Base-by-base conservation (phyloP, 2,888 invertebrate species). In the Scaptomyza polygonia region DNA sequence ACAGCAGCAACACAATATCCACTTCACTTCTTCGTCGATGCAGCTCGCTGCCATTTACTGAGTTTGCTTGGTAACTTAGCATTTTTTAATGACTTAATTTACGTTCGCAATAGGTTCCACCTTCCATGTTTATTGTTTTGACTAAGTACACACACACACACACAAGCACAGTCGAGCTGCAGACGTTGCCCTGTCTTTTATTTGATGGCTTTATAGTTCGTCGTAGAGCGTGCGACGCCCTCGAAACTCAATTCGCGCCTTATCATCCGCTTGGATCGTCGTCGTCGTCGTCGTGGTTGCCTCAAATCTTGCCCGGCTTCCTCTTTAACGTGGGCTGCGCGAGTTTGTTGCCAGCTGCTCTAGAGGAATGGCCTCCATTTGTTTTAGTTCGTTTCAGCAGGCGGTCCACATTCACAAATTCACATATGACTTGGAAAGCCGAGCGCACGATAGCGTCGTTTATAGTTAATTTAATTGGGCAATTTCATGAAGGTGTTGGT, bases 41-140 rank as follows among this genome's bases (percentile, higher is more conserved):
- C 34, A 44, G 34, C 39, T 39, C 55, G 36, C 66, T 30, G 45
- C 56, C 54, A 34, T 32, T 49, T 62, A 36, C 29, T 27, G 53
- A 27, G 47, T 64, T 63, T 21, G 64, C 61, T 53, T 56, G 68
- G 69, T 71, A 80, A 77, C 88, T 89, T 88, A 86, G 88, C 81
- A 88, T 87, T 89, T 90, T 89, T 89, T 89, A 90, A 90, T 90
- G 89, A 89, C 89, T 90, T 90, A 89, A 90, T 90, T 90, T 89
- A 90, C 88, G 88, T 89, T 85, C 77, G 85, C 89, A 88, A 89
- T 88, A 89, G 89, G 88, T 89, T 84, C 86, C 88, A 88, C 86
- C 88, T 89, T 89, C 88, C 85, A 75, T 82, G 79, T 88, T 89
- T 89, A 88, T 89, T 89, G 85, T 88, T 89, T 88, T 82, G 77